Conservation (phyloP, 2,113 vertebrate genomes). For the Barbus barbus region DNA sequence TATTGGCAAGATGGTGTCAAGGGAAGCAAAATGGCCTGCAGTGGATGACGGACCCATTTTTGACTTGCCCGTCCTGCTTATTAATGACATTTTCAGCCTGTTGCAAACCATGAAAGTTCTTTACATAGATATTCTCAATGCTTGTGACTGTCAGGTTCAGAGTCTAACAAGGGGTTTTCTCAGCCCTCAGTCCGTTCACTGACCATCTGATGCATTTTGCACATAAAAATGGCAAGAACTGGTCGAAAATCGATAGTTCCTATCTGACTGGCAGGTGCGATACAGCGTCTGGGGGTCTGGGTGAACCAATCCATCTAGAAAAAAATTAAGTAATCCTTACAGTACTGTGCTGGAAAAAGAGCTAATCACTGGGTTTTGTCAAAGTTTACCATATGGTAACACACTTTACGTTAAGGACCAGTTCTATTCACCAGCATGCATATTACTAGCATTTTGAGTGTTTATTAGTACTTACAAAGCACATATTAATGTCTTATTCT, state of each 20-base stretch:
- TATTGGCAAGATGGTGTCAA: slow-evolving; percentile 1
- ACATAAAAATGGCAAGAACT: background rate
- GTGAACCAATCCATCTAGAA: background rate
- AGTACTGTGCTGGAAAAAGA: background rate
- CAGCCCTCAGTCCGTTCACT: background rate
- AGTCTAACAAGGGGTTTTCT: background rate
- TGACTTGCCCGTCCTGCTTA: background rate
- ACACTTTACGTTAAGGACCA: no score
- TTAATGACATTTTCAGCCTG: background rate
- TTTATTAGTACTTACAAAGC: no score
- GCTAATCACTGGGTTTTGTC: background rate
- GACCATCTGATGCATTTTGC: background rate
- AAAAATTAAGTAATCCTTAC: background rate
- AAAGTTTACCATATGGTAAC: background rate
- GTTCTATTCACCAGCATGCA: background rate
- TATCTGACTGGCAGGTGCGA: background rate
- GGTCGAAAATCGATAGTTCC: background rate
- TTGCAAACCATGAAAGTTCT: background rate
- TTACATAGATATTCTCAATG: background rate
- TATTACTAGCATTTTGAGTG: no score
- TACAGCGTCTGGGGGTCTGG: background rate
- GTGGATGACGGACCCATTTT: slow-evolving; percentile 1
- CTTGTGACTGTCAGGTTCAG: background rate
- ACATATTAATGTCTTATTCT: no score
- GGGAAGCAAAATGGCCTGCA: background rate